phyloP scores from a whole-genome alignment of 2,113 vertebrate genomes.

The Anarhynchus alexandrinus region DNA sequence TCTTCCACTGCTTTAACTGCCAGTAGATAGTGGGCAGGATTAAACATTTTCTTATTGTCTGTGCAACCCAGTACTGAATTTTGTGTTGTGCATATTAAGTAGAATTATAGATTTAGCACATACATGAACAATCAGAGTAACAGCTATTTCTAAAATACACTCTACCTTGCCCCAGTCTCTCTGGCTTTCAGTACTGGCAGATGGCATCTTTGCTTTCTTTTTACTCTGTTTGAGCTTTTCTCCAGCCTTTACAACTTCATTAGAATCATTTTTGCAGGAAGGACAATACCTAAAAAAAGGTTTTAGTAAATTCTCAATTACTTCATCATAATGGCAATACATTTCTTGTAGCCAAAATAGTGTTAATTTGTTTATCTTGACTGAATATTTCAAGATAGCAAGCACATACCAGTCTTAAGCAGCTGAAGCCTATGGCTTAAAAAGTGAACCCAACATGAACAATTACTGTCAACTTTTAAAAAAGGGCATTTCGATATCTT shows the following conservation, averaged over 20 bases:
- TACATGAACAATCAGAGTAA: slow-evolving; percentile 1
- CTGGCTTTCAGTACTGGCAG: slow-evolving; percentile 95
- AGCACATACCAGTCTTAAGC: not conserved
- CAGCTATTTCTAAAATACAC: slow-evolving; percentile 43
- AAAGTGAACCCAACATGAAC: not conserved
- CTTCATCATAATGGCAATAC: slow-evolving; percentile 17
- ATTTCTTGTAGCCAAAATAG: slow-evolving; percentile 16
- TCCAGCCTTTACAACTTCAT: slow-evolving; percentile 95
- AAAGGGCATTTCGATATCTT: not conserved
- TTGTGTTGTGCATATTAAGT: not conserved
- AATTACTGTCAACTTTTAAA: not conserved
- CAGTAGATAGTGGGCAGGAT: not conserved
- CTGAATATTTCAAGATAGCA: slow-evolving; percentile 14
- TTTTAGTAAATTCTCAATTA: slow-evolving; percentile 48
- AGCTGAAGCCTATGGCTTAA: not conserved
- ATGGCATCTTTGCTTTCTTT: slow-evolving; percentile 99
- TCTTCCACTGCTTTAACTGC: not conserved
- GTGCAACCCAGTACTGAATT: slow-evolving; percentile 32
- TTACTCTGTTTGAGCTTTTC: slow-evolving; percentile 98
- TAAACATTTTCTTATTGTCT: not conserved
- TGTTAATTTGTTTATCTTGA: not conserved
- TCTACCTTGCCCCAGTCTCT: slow-evolving; percentile 98
- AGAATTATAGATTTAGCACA: slow-evolving; percentile 14
- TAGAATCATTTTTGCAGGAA: slow-evolving; percentile 98
- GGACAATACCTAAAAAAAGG: slow-evolving; percentile 91